Evolutionary conservation across 2,797 vertebrate genomes (phyloP).

Genomic region (Sciurus carolinensis): DNA sequence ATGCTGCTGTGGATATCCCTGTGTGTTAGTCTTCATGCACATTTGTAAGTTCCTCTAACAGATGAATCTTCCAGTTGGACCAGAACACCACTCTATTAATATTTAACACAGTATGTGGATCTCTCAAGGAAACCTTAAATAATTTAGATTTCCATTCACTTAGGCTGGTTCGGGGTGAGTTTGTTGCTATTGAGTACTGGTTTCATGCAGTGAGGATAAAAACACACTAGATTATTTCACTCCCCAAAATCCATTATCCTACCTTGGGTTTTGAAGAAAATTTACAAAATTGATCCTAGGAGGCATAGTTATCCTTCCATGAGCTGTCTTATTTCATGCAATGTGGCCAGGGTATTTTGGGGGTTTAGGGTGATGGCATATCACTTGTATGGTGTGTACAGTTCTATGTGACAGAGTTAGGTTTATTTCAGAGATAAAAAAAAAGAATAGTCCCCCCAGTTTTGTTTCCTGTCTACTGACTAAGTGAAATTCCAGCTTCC

Average conservation of each 20-base stretch:
- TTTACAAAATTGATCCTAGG: background rate
- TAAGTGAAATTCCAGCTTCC: background rate
- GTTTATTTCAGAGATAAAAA: background rate
- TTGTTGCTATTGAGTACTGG: background rate
- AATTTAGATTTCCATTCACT: slow-evolving; percentile 39
- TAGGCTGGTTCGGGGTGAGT: background rate
- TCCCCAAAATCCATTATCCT: background rate
- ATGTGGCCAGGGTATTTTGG: background rate
- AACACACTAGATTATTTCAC: background rate
- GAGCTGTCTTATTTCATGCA: background rate
- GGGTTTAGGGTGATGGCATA: too few species aligned
- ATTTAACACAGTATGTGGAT: background rate
- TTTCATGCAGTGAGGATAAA: background rate
- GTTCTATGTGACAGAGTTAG: background rate
- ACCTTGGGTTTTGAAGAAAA: slow-evolving; percentile 16
- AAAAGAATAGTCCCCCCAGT: background rate
- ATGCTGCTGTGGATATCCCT: background rate
- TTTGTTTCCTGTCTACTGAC: background rate
- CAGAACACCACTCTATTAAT: slow-evolving; percentile 6
- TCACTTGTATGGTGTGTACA: background rate
- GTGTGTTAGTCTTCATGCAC: background rate
- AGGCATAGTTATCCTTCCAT: background rate
- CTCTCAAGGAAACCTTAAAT: slow-evolving; percentile 29
- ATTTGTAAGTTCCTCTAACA: background rate
- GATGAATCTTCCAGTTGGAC: background rate